phyloP scores from a whole-genome alignment of 2,888 invertebrate genomes.

The Drosophila engyochracea region DNA sequence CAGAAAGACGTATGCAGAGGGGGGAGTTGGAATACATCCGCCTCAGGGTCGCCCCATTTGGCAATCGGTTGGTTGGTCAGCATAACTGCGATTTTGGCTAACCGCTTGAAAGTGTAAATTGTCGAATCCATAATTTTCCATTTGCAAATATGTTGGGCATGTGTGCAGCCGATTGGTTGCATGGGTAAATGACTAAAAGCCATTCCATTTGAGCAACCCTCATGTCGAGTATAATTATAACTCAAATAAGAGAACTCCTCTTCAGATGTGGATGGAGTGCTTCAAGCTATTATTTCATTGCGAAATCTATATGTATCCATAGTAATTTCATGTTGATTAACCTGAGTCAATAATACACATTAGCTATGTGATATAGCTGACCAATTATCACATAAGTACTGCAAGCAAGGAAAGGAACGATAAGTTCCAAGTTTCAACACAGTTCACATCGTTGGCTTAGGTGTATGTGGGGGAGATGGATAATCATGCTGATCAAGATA shows the following conservation, averaged over 20 bases:
- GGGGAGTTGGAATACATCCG: not conserved
- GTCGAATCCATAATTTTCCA: slow-evolving; percentile 11
- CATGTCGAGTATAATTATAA: not conserved
- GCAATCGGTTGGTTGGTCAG: slow-evolving; percentile 16
- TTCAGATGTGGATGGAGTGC: not conserved
- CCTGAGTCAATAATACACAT: not conserved
- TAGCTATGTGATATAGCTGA: not conserved
- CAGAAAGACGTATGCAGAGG: slow-evolving; percentile 3
- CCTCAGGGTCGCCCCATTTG: slow-evolving; percentile 6
- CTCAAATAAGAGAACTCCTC: no score
- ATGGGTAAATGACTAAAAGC: not conserved
- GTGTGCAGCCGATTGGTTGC: slow-evolving; percentile 9
- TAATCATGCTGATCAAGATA: not conserved
- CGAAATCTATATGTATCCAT: not conserved
- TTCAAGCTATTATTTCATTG: not conserved
- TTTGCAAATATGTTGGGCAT: slow-evolving; percentile 6
- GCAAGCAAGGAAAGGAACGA: not conserved
- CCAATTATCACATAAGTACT: not conserved
- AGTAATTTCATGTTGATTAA: not conserved
- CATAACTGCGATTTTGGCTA: slow-evolving; percentile 15
- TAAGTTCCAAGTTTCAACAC: not conserved
- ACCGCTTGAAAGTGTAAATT: slow-evolving; percentile 23
- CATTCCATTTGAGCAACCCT: not conserved
- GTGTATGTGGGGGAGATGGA: not conserved
- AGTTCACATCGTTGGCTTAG: not conserved